Conservation (phyloP, 2,888 invertebrate species). For the Oscheius sp. region DNA sequence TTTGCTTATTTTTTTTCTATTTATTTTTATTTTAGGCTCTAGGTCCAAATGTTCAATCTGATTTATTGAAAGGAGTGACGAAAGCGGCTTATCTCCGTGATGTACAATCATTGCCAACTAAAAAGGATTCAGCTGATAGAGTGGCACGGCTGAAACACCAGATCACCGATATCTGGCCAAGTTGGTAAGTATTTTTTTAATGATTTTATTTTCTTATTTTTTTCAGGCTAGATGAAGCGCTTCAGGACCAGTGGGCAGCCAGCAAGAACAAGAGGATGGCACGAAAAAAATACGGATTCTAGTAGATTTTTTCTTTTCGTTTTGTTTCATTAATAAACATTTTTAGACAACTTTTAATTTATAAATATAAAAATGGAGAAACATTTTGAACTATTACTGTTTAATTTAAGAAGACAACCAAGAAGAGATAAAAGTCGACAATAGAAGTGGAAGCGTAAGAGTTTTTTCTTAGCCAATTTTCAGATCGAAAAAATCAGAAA, state of each 20-base stretch:
- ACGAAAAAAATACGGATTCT: slow-evolving; percentile 70
- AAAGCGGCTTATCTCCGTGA: slow-evolving; percentile 50
- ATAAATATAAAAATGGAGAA: too few relatives aligned
- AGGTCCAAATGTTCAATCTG: slow-evolving; percentile 67
- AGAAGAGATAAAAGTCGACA: too few relatives aligned
- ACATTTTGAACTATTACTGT: too few relatives aligned
- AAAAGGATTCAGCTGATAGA: slow-evolving; percentile 48
- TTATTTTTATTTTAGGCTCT: slow-evolving; percentile 62
- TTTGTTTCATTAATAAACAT: too few relatives aligned
- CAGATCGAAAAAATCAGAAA: too few relatives aligned
- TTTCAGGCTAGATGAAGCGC: slow-evolving; percentile 71
- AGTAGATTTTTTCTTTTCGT: too few relatives aligned
- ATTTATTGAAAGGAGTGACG: slow-evolving; percentile 63
- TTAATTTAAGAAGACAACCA: too few relatives aligned
- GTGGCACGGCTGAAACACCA: slow-evolving; percentile 71
- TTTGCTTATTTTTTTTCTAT: not conserved
- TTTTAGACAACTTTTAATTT: too few relatives aligned
- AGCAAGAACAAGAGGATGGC: slow-evolving; percentile 63
- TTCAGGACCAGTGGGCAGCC: too few relatives aligned
- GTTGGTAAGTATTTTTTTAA: slow-evolving; percentile 53
- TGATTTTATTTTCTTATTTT: too few relatives aligned
- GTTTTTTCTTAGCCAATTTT: too few relatives aligned
- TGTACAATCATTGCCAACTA: slow-evolving; percentile 47
- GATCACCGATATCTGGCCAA: slow-evolving; percentile 71
- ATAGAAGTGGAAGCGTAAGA: too few relatives aligned